A percentile compares a stretch with the other conserved stretches of the same genome.
phyloP scores from a whole-genome alignment of 2,113 vertebrate species.

The Lagenorhynchus albirostris region DNA sequence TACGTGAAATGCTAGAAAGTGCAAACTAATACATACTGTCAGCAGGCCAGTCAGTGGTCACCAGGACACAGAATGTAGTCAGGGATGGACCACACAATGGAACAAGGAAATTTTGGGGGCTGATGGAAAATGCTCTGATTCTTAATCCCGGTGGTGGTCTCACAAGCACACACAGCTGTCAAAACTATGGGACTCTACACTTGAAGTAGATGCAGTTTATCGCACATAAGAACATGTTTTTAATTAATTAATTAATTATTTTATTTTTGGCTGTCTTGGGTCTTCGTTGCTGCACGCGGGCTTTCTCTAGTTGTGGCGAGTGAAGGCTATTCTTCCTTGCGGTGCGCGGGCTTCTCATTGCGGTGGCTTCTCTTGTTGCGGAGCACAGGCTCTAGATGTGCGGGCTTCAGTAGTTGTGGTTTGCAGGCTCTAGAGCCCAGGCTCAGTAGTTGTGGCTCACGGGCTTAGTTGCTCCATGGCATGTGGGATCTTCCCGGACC shows the following conservation, averaged over 20 bases:
- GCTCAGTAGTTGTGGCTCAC: too few relatives aligned
- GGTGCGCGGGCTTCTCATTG: fast-evolving
- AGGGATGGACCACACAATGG: background rate
- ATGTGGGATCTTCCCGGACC: too few relatives aligned
- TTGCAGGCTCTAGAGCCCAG: too few relatives aligned
- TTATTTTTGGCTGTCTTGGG: too few relatives aligned
- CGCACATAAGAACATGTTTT: background rate
- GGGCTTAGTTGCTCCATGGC: too few relatives aligned
- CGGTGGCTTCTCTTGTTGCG: too few relatives aligned
- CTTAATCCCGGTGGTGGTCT: background rate
- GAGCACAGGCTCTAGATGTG: too few relatives aligned
- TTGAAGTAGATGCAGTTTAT: background rate
- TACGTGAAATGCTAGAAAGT: background rate
- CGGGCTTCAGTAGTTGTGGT: too few relatives aligned
- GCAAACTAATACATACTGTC: fast-evolving
- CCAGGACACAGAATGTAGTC: background rate
- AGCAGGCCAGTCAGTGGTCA: background rate
- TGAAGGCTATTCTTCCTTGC: fast-evolving
- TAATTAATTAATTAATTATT: too few relatives aligned
- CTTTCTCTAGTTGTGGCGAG: too few relatives aligned
- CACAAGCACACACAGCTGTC: background rate
- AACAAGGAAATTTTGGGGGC: background rate
- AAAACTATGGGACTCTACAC: fast-evolving
- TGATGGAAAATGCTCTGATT: too few relatives aligned
- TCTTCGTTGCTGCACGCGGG: too few relatives aligned